Evolutionary conservation across 2,113 vertebrate species (phyloP), one percentile per base, ranked within the genome.

Genomic region (Lutjanus erythropterus): DNA sequence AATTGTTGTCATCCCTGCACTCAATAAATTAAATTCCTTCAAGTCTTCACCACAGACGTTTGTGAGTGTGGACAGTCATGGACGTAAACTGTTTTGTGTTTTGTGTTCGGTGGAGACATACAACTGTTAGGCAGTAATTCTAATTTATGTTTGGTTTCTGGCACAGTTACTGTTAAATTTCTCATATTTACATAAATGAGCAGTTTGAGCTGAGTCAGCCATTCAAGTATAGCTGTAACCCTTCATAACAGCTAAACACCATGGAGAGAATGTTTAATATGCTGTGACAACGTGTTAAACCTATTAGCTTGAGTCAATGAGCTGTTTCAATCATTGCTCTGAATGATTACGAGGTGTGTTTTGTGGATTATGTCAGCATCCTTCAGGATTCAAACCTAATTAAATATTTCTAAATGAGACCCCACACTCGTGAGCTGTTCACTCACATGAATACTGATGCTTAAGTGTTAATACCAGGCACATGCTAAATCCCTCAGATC

Each of bases 381-480:
- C 42, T 70, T 33, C 16, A 49, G 66, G 42, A 66, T 80, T 60
- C 8, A 65, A 44, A 71, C 31, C 19, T 52, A 19, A 52, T 56
- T 41, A 52, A 55, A 21, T 65, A 50, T 85, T 55, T 67, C 21
- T 41, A 72, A 75, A 56, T 73, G 18, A 52, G 39, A 46, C 53
- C 35, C 10, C 11, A 29, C 27, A 46, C 64, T 29, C 1, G 29
- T 65, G 59, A 75, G 44, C 61, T 49, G 39, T 60, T 71, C 3
- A 23, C n/a, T 67, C 53, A 35, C 46, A 27, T 56, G 46, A 60
- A 12, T 33, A 46, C 61, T 59, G 15, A 33, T 66, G 18, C 73
- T 81, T 67, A 55, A n/a, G 41, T 50, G 37, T n/a, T 81, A 71
- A 76, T 60, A 16, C 46, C 4, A 15, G n/a, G 60, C 68, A 75